A percentile compares a stretch with the other conserved stretches of the same genome.
Conservation (phyloP, 2,113 vertebrate genomes). For the Rhinogobius similis region DNA sequence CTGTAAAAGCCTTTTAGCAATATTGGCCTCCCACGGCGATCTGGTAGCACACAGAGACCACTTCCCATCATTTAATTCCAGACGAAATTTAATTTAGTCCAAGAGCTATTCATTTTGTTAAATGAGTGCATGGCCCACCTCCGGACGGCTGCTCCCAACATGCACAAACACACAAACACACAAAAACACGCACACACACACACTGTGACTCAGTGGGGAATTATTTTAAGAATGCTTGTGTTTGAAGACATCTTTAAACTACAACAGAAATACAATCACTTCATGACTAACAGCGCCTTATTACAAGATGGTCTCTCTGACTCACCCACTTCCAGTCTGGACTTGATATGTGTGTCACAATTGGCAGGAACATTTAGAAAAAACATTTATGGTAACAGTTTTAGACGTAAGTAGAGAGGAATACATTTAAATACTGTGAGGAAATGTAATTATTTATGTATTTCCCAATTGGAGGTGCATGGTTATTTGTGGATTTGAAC, state of each 20-base stretch:
- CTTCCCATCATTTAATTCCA: conserved; percentile 80
- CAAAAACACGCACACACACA: conserved; percentile 31
- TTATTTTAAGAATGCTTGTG: conserved; percentile 40
- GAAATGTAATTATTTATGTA: background rate
- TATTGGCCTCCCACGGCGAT: conserved; percentile 80
- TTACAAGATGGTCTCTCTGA: conserved; percentile 28
- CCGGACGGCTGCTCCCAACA: conserved; percentile 33
- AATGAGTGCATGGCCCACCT: conserved; percentile 69
- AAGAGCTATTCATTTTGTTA: conserved; percentile 81
- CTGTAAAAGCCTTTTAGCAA: conserved; percentile 85
- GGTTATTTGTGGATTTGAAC: background rate
- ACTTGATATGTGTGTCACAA: background rate
- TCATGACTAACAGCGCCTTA: conserved; percentile 52
- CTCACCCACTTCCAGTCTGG: conserved; percentile 33
- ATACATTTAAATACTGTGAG: background rate
- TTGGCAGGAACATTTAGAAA: background rate
- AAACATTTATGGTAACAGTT: background rate
- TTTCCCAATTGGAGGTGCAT: background rate
- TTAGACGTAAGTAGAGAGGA: background rate
- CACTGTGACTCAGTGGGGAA: conserved; percentile 43
- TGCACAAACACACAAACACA: conserved; percentile 35
- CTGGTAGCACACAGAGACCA: conserved; percentile 64
- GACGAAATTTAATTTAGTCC: conserved; percentile 82
- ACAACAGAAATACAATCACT: conserved; percentile 34
- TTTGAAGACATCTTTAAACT: conserved; percentile 18